Evolutionary conservation across 1,140 invertebrate genomes (phyloP), one percentile per base, ranked within the genome.

Genomic region (Magallana ariakensis): DNA sequence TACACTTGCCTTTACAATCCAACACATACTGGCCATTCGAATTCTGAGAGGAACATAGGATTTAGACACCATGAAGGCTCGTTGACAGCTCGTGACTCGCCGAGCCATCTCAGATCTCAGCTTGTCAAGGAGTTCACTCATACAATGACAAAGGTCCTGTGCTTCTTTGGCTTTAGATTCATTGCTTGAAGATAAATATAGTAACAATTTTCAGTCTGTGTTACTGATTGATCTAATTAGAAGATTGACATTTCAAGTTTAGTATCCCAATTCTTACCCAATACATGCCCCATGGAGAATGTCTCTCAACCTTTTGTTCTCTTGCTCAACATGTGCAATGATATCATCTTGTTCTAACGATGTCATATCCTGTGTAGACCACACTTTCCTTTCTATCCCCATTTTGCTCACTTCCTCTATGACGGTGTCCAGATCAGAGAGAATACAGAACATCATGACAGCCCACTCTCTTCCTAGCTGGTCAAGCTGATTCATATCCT

Each of bases 391-490:
- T 19, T 88, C 83, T 57, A 15, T 53, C 15, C 87, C 87, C 46
- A 84, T 54, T 11, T 55, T 55, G 33, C 56, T 66, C 55, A 87
- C 62, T 16, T 86, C 80, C 84, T 81, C 58, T 13, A 85, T 85
- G 10, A 90, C 33, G 53, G 56, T 81, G 75, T 90, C 90, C 82
- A 90, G 88, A 55, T 89, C 88, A 60, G 75, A 53, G n/a, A 90
- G 46, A 46, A 89, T 57, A 85, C 90, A 87, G 46, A 62, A 87
- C 87, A 89, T 88, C 83, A 86, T 84, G 0, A 89, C 87, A n/a
- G 90, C 89, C 91, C 91, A 92, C 82, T 92, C 91, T 26, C 91
- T 85, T 8, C 88, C 86, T 16, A 87, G 57, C 81, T 90, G 87
- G 75, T 87, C 83, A 7, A 92, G 83, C 81, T 90, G 89, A 10